Percentiles rank a stretch among this genome's conserved stretches.
These are phyloP conservation scores for Fukomys damarensis DNA, from an alignment of 2,113 vertebrate genomes.

Conservation along the genomic window DNA sequence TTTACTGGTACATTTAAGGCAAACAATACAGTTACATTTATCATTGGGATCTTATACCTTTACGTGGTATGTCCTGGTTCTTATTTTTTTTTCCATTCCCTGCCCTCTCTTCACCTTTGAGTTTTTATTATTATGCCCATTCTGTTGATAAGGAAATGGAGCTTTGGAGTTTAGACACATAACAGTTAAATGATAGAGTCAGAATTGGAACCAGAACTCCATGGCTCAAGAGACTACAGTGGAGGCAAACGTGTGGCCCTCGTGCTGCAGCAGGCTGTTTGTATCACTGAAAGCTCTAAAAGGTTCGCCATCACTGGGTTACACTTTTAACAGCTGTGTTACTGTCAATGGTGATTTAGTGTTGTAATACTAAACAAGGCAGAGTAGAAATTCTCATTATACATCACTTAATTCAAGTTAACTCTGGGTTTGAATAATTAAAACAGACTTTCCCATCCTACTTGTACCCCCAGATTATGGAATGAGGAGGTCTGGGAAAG, in stretches of 20 bases:
- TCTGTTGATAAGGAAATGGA: conserved; percentile 34
- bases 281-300: neutral
- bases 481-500: neutral
- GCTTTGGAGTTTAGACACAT: neutral
- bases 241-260: neutral
- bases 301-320: neutral
- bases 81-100: no score
- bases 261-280: neutral
- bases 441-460: neutral
- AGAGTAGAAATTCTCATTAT: conserved; percentile 5
- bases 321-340: neutral
- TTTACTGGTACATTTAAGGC: no score
- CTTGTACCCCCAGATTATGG: neutral
- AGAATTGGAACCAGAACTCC: conserved; percentile 5
- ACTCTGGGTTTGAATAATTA: conserved; percentile 38
- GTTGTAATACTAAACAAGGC: neutral
- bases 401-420: neutral
- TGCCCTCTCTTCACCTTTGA: no score
- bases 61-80: no score
- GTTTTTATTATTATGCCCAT: neutral
- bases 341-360: neutral
- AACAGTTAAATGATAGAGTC: neutral
- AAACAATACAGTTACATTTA: no score
- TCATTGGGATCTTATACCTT: no score
- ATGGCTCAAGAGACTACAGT: neutral